Base-by-base conservation (phyloP, 2,797 vertebrate genomes). In the Benthosema pterotum region DNA sequence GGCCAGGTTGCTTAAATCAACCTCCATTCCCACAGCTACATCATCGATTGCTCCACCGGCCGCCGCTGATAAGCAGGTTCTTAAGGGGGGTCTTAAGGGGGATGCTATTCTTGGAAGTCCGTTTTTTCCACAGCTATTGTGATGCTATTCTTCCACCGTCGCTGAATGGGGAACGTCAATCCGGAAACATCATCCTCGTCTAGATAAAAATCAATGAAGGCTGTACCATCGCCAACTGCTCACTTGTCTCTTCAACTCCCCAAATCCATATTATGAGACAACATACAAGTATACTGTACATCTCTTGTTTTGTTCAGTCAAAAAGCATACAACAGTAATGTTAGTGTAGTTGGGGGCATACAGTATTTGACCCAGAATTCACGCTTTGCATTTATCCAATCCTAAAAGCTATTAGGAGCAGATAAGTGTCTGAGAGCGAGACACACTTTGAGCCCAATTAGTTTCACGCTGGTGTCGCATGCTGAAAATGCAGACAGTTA, bases 51-150 rank as follows among this genome's bases (percentile, higher is more conserved):
- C 1, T 3, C 32, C 49, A 76, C 68, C 59, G 11, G 3, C 67
- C 70, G 53, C 73, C 65, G 67, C 38, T 55, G 67, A 77, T 64
- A 69, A 65, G 52, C 43, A 7, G 67, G 15, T 22, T 80, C 49
- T 55, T 58, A 49, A 45, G 57, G 68, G 63, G 68, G 63, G 68
- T 69, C 60, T 22, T 47, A 67, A 53, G 32, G 71, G 57, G 61
- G 58, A 60, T 3, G 46, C 69, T 86, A 75, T 84, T 87, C 83
- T 75, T 78, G 69, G 74, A 58, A 32, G 38, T 43, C 65, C 63
- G 43, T 74, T 75, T n/a, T 82, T 61, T 72, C 49, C 61, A 60
- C 66, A 58, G 17, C 60, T 70, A 73, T 79, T 57, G 51, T 60
- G 14, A 13, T 32, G 28, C 51, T 54, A n/a, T 65, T 49, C 56